phyloP scores from a whole-genome alignment of 2,797 vertebrate genomes.

The Dendrocincla tyrannina region DNA sequence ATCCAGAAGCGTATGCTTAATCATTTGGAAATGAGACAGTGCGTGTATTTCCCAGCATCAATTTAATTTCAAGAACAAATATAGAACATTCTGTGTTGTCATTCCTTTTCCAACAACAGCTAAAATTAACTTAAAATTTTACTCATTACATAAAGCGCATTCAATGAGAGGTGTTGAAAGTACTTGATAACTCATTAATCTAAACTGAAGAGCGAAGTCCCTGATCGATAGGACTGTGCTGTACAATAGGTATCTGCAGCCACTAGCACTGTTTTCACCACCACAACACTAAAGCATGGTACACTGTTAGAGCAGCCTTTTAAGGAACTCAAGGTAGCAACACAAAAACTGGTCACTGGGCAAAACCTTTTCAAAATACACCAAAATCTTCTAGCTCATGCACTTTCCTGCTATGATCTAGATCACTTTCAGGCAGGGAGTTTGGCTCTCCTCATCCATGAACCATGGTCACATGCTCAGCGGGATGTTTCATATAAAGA shows the following conservation, averaged over 20 bases:
- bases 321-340: background rate
- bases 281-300: background rate
- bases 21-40: background rate
- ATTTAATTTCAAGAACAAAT: background rate
- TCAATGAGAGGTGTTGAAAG: background rate
- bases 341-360: background rate
- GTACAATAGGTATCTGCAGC: background rate
- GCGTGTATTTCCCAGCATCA: background rate
- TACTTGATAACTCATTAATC: background rate
- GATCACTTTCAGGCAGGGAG: background rate
- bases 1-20: background rate
- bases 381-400: background rate
- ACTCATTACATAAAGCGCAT: background rate
- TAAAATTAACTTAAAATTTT: background rate
- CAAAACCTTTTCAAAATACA: background rate
- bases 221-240: background rate
- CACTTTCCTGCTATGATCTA: background rate
- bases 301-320: background rate
- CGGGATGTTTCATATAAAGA: background rate
- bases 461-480: background rate
- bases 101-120: background rate
- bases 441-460: background rate
- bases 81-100: background rate
- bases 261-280: background rate
- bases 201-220: constrained; percentile 2